Evolutionary conservation across 2,797 vertebrate genomes (phyloP).

Genomic region (Pachyuromys duprasi): DNA sequence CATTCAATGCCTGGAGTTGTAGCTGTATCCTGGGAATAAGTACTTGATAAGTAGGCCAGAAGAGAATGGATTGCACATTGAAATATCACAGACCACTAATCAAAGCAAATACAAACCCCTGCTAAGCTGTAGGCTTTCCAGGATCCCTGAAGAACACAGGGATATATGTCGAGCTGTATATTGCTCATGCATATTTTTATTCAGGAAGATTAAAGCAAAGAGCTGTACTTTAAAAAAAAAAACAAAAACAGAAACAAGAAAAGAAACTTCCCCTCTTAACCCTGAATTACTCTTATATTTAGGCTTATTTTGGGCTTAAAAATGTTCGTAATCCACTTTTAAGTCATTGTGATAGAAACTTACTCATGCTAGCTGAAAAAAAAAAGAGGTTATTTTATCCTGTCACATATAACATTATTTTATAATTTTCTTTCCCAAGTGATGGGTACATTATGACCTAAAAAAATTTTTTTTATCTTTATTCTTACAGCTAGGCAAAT

Average conservation of each 20-base stretch:
- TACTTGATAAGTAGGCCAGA: not conserved
- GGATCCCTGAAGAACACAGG: not conserved
- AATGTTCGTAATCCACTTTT: not conserved
- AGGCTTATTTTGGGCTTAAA: conserved; percentile 32
- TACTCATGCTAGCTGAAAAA: not conserved
- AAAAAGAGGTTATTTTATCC: not conserved
- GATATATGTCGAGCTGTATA: not conserved
- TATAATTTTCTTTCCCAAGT: conserved; percentile 8
- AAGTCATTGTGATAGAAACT: conserved; percentile 8
- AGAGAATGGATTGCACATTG: not conserved
- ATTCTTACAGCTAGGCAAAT: conserved; percentile 30
- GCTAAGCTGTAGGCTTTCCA: not conserved
- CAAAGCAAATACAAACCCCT: not conserved
- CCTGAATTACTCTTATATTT: not conserved
- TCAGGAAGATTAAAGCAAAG: not conserved
- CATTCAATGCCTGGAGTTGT: not conserved
- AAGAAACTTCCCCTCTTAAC: not conserved
- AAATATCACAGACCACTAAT: not conserved
- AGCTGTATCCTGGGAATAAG: not conserved
- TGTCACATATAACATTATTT: not conserved
- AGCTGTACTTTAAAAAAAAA: not conserved
- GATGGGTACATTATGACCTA: not conserved
- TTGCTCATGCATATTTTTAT: not conserved
- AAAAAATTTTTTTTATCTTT: conserved; percentile 49
- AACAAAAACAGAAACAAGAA: not conserved